phyloP scores from a whole-genome alignment of 2,113 vertebrate genomes.

The Mesitornis unicolor region DNA sequence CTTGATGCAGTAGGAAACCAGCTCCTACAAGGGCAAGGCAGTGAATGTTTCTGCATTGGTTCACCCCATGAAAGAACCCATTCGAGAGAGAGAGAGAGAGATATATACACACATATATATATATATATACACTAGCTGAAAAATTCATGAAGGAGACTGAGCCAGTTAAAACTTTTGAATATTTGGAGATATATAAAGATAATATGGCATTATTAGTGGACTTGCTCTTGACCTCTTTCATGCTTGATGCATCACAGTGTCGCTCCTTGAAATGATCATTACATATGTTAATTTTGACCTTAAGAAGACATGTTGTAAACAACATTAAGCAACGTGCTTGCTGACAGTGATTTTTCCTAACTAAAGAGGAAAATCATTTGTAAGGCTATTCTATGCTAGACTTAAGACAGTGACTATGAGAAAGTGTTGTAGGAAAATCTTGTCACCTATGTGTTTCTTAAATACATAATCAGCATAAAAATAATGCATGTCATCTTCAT shows the following conservation, averaged over 20 bases:
- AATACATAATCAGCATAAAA: not conserved
- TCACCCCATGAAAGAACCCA: not conserved
- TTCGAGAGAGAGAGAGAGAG: too few species aligned
- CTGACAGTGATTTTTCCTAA: conserved; percentile 6
- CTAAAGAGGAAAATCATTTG: not conserved
- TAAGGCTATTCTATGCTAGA: not conserved
- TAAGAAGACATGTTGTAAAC: conserved; percentile 39
- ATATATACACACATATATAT: too few species aligned
- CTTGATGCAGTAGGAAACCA: not conserved
- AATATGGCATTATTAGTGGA: not conserved
- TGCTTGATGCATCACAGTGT: conserved; percentile 29
- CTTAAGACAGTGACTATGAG: not conserved
- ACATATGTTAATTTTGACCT: conserved; percentile 52
- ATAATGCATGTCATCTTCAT: not conserved
- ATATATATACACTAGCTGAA: not conserved
- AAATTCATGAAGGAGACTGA: not conserved
- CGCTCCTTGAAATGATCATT: conserved; percentile 36
- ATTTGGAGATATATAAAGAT: not conserved
- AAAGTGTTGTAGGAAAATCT: not conserved
- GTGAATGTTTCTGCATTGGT: not conserved
- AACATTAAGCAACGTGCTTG: conserved; percentile 34
- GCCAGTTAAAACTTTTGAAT: not conserved
- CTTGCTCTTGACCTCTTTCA: conserved; percentile 38
- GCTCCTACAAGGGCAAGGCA: not conserved
- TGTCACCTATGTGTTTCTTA: not conserved